Percentiles rank a stretch among this genome's conserved stretches.
Conservation (phyloP, 2,113 vertebrate genomes). For the Sylvicapra grimmia region DNA sequence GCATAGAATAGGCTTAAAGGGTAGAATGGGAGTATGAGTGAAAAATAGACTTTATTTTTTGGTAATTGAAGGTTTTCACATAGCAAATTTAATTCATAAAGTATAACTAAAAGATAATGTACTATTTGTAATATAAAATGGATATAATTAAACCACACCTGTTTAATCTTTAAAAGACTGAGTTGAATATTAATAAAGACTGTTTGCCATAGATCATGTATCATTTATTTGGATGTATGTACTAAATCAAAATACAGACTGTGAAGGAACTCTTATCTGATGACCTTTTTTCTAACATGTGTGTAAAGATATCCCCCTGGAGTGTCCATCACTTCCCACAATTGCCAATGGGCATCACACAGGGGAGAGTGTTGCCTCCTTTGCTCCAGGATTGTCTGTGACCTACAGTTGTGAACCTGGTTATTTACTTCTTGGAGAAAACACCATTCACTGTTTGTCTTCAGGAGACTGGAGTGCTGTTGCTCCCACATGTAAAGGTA, state of each 20-base stretch:
- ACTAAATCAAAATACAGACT: background rate
- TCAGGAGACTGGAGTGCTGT: slow-evolving; percentile 71
- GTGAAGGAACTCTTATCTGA: background rate
- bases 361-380: background rate
- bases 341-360: slow-evolving; percentile 63
- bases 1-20: background rate
- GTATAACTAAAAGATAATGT: background rate
- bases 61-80: background rate
- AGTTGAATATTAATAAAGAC: background rate
- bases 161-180: background rate
- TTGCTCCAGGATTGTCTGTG: slow-evolving; percentile 67
- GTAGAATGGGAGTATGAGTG: background rate
- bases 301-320: slow-evolving; percentile 29
- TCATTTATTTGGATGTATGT: background rate
- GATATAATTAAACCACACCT: background rate
- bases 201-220: background rate
- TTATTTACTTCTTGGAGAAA: slow-evolving; percentile 65
- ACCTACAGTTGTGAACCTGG: slow-evolving; percentile 71
- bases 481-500: slow-evolving; percentile 73
- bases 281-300: background rate
- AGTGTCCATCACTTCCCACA: slow-evolving; percentile 39
- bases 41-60: background rate
- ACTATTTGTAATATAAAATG: background rate
- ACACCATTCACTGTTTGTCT: slow-evolving; percentile 64
- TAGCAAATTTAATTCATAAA: background rate